These are phyloP conservation scores for Phymastichus coffea DNA, from an alignment of 1,140 invertebrate species.

Conservation along the genomic window DNA sequence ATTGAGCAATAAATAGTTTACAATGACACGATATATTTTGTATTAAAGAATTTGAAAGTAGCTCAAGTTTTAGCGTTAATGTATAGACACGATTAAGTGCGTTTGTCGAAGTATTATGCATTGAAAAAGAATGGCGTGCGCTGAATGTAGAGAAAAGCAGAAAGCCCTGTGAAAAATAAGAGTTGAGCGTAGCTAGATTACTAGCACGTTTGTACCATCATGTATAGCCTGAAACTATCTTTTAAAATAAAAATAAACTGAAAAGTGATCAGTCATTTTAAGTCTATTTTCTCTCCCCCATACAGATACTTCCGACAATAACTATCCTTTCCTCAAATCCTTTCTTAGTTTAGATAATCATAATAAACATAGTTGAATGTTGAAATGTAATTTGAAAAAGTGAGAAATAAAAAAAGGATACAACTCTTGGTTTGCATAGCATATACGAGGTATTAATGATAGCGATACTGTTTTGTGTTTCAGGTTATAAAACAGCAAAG, in stretches of 20 bases:
- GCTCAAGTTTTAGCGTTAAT: conserved; percentile 10
- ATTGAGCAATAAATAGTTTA: too few species aligned
- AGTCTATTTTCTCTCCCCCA: conserved; percentile 32
- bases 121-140: conserved; percentile 17
- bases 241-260: conserved; percentile 48
- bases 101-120: conserved; percentile 11
- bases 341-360: conserved; percentile 24
- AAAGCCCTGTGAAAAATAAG: conserved; percentile 49
- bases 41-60: conserved; percentile 6
- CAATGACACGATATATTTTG: not conserved
- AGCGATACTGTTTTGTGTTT: conserved; percentile 55
- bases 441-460: conserved; percentile 26
- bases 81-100: conserved; percentile 17
- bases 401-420: not conserved
- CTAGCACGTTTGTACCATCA: conserved; percentile 44
- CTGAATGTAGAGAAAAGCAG: conserved; percentile 42
- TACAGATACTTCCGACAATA: conserved; percentile 39
- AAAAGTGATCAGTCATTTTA: conserved; percentile 50
- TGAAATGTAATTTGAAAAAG: conserved; percentile 16
- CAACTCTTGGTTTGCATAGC: conserved; percentile 4
- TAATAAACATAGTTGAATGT: not conserved
- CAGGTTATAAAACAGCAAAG: conserved; percentile 55
- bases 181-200: conserved; percentile 32
- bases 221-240: conserved; percentile 44
- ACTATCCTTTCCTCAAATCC: conserved; percentile 34